Evolutionary conservation across 2,797 vertebrate species (phyloP).

Genomic region (Emys orbicularis): DNA sequence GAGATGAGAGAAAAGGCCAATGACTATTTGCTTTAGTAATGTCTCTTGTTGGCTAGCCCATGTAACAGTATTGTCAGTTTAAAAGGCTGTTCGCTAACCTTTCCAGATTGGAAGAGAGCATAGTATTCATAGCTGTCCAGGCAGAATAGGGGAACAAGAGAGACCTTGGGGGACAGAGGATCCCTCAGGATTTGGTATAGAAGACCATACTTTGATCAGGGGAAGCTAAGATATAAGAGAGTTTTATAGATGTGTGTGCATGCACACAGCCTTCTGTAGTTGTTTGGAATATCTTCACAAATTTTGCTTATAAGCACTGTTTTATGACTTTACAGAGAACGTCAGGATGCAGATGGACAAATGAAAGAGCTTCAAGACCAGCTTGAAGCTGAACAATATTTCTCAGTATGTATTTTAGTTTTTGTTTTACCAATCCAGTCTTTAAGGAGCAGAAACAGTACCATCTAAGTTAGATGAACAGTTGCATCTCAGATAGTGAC

Average conservation of each 20-base stretch:
- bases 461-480: neutral
- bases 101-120: neutral
- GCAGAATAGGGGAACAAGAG: neutral
- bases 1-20: neutral
- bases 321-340: constrained; percentile 84
- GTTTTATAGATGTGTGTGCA: neutral
- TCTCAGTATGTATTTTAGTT: constrained; percentile 87
- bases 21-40: neutral
- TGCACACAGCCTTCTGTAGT: neutral
- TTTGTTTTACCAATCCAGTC: neutral
- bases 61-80: neutral
- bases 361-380: constrained; percentile 99
- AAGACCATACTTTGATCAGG: neutral
- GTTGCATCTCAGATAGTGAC: neutral
- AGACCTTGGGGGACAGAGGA: neutral
- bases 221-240: neutral
- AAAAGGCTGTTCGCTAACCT: neutral
- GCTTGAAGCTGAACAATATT: constrained; percentile 98
- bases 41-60: neutral
- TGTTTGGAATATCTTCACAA: neutral
- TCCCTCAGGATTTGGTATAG: neutral
- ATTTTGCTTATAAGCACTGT: neutral
- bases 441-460: neutral
- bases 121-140: neutral
- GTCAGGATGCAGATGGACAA: constrained; percentile 96